A percentile compares a stretch with the other conserved stretches of the same genome.
These are phyloP conservation scores for Megamerina dolium DNA, from an alignment of 2,888 invertebrate genomes.

Conservation along the genomic window DNA sequence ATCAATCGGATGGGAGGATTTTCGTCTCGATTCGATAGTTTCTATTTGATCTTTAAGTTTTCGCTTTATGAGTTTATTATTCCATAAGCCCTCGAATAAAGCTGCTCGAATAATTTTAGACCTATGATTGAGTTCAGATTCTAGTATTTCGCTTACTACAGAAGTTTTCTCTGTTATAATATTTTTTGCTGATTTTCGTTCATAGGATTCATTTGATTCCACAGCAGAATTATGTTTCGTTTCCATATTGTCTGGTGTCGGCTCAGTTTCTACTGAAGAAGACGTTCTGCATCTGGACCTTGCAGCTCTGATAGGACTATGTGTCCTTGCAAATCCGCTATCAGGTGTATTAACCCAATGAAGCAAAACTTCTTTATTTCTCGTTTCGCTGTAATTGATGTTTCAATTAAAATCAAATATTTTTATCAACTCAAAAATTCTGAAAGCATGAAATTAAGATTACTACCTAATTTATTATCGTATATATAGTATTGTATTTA, in stretches of 20 bases:
- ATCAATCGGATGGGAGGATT: conserved; percentile 37
- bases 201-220: conserved; percentile 16
- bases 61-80: conserved; percentile 30
- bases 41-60: conserved; percentile 37
- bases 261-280: too few relatives aligned
- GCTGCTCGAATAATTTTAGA: conserved; percentile 31
- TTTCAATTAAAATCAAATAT: too few relatives aligned
- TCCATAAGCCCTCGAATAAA: conserved; percentile 33
- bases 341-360: not conserved
- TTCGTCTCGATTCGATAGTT: conserved; percentile 24
- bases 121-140: conserved; percentile 24
- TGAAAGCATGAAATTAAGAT: too few relatives aligned
- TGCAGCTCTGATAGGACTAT: conserved; percentile 4
- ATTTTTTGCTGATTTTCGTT: conserved; percentile 23
- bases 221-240: too few relatives aligned
- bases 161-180: conserved; percentile 17
- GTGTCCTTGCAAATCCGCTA: not conserved
- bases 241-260: too few relatives aligned
- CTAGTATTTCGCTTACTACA: conserved; percentile 14
- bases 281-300: conserved; percentile 1
- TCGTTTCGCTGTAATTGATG: conserved; percentile 15
- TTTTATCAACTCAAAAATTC: too few relatives aligned
- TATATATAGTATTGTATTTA: too few relatives aligned
- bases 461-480: too few relatives aligned
- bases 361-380: conserved; percentile 6